phyloP scores from a whole-genome alignment of 2,113 vertebrate genomes.

The Salvator merianae region DNA sequence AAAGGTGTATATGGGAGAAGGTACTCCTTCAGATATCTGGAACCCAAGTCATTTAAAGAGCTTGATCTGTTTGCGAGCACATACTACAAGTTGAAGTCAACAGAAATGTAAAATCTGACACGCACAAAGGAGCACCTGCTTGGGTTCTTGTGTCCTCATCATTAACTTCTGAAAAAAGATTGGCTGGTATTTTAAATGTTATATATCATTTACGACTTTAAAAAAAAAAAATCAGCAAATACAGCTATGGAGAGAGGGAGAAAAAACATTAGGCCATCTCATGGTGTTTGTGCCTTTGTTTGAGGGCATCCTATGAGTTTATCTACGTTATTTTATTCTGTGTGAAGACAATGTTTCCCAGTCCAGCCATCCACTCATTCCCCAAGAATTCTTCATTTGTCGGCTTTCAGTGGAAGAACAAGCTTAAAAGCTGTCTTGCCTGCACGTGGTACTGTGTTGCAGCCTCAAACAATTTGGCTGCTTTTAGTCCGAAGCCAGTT shows the following conservation, averaged over 20 bases:
- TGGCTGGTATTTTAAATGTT: neutral
- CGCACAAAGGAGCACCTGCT: no score
- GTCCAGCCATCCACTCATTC: neutral
- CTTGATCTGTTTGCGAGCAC: no score
- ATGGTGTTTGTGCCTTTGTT: neutral
- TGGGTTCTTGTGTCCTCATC: no score
- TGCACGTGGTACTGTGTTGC: neutral
- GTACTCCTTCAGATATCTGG: no score
- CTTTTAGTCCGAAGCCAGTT: constrained; percentile 35
- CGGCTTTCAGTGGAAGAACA: constrained; percentile 20
- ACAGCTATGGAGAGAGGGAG: neutral
- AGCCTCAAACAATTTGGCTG: constrained; percentile 14
- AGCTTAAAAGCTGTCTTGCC: constrained; percentile 14
- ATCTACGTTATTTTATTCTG: constrained; percentile 41
- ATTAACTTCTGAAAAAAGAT: constrained; percentile 10
- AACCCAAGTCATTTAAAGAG: no score
- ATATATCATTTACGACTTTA: neutral
- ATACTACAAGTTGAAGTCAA: no score
- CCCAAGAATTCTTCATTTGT: constrained; percentile 21
- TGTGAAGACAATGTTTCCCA: constrained; percentile 36
- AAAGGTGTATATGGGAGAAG: no score
- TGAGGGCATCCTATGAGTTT: constrained; percentile 25
- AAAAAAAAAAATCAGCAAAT: neutral
- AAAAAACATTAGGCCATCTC: constrained; percentile 29
- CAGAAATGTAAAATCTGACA: no score